Percentiles rank a stretch among this genome's conserved stretches.
phyloP scores from a whole-genome alignment of 2,888 invertebrate species.

The Oligia latruncula region DNA sequence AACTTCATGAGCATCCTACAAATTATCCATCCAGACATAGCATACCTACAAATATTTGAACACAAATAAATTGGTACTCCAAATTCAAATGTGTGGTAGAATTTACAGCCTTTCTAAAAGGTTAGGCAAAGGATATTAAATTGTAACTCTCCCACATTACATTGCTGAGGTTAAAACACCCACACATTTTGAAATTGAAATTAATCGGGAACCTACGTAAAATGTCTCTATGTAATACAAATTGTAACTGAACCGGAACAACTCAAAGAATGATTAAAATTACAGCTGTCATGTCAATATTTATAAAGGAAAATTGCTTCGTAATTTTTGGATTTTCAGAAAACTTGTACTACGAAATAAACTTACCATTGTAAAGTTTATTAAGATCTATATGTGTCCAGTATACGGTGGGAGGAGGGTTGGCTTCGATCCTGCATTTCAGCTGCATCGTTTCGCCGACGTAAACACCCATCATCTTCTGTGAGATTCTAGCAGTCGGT shows the following conservation, averaged over 20 bases:
- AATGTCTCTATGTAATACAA: constrained; percentile 3
- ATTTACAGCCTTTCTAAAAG: constrained; percentile 4
- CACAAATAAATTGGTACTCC: neutral
- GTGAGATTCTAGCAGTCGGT: constrained; percentile 92
- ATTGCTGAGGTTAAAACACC: neutral
- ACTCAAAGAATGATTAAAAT: constrained; percentile 14
- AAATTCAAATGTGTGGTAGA: neutral
- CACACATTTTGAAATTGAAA: constrained; percentile 11
- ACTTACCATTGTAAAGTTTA: constrained; percentile 90
- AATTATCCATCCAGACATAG: neutral
- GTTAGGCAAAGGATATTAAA: constrained; percentile 11
- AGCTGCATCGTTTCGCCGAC: constrained; percentile 91
- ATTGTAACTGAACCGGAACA: constrained; percentile 15
- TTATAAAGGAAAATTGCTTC: neutral
- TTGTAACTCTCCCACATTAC: neutral
- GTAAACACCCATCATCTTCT: constrained; percentile 92
- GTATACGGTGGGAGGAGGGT: constrained; percentile 92
- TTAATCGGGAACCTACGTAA: constrained; percentile 6
- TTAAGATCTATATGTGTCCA: constrained; percentile 92
- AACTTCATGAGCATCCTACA: neutral
- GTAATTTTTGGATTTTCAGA: neutral
- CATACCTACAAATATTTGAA: neutral
- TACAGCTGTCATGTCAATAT: constrained; percentile 12
- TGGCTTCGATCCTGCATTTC: constrained; percentile 93
- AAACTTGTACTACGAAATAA: neutral